Evolutionary conservation across 2,113 vertebrate species (phyloP), one percentile per base, ranked within the genome.

Genomic region (Geococcyx californianus): DNA sequence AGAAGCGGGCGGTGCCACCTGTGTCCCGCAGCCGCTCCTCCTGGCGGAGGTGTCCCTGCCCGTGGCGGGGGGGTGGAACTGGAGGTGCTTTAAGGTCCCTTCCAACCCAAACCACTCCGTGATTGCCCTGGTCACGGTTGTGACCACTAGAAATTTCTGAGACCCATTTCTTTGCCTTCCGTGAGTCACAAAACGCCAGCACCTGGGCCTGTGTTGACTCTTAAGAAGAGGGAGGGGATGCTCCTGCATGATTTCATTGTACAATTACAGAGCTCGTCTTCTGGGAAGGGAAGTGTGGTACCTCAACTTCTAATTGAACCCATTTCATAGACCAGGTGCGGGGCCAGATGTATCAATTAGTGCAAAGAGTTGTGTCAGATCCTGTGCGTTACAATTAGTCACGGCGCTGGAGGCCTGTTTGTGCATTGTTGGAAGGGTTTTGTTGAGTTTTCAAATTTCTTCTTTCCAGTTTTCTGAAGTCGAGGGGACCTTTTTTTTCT

Each of bases 241-340:
- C 21, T 92, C 51, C 11, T 13, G 69, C 17, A 5, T 95, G 89
- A 87, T 68, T 91, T 75, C 93, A 89, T 62, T 80, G 76, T 62
- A 34, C 93, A 77, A 90, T 96, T 78, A 73, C 80, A 92, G 91
- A 74, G 66, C 58, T 9, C 69, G 15, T 82, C 52, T 72, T 36
- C 54, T 86, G 77, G 86, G 69, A 33, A 75, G 68, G 95, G 94
- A 94, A 95, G 87, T 89, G 91, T 87, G 58, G 84, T 33, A 76
- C 91, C 96, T 86, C 91, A 85, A 26, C 87, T 87, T 78, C 51
- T 91, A 85, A 89, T 79, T 85, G 94, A 87, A 54, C 66, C 67
- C 63, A 9, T 72, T 94, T 82, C 54, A 33, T 82, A 66, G 72
- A 49, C 62, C 45, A 75, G 58, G 62, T 64, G 9, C 36, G 7